Evolutionary conservation across 2,113 vertebrate genomes (phyloP).

Genomic region (Dunckerocampus dactyliophorus): DNA sequence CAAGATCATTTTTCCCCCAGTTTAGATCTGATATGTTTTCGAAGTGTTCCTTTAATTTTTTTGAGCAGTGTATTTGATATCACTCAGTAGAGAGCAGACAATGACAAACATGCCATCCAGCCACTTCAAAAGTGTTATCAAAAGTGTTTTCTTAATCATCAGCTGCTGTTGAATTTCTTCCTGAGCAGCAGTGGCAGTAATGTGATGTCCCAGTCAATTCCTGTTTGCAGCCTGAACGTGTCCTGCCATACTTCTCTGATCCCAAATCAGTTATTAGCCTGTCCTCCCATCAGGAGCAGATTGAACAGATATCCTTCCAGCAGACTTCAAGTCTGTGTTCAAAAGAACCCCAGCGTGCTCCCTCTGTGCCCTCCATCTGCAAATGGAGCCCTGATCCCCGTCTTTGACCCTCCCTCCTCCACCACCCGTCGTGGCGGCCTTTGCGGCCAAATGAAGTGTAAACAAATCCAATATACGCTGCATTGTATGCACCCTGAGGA

Average conservation of each 20-base stretch:
- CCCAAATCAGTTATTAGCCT: constrained; percentile 50
- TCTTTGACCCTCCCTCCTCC: constrained; percentile 56
- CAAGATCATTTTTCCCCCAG: too few species aligned
- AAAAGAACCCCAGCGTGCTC: constrained; percentile 30
- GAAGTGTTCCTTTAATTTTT: too few species aligned
- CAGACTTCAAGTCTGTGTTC: constrained; percentile 48
- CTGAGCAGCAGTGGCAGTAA: constrained; percentile 33
- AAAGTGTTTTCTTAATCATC: constrained; percentile 8
- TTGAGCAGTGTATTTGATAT: too few species aligned
- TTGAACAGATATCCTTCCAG: constrained; percentile 22
- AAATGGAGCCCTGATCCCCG: constrained; percentile 62
- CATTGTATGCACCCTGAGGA: constrained; percentile 60
- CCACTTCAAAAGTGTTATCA: too few species aligned
- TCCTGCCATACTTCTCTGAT: constrained; percentile 40
- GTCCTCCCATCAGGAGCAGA: constrained; percentile 37
- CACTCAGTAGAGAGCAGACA: too few species aligned
- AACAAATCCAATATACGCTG: constrained; percentile 72
- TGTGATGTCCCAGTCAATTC: constrained; percentile 48
- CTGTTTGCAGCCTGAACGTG: constrained; percentile 40
- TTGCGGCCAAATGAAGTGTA: constrained; percentile 74
- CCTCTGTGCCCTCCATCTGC: constrained; percentile 52
- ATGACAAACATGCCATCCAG: too few species aligned
- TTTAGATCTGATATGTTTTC: too few species aligned
- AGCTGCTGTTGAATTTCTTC: constrained; percentile 12
- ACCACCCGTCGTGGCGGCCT: constrained; percentile 58